phyloP scores from a whole-genome alignment of 2,113 vertebrate genomes.

The Aviceda subcristata region DNA sequence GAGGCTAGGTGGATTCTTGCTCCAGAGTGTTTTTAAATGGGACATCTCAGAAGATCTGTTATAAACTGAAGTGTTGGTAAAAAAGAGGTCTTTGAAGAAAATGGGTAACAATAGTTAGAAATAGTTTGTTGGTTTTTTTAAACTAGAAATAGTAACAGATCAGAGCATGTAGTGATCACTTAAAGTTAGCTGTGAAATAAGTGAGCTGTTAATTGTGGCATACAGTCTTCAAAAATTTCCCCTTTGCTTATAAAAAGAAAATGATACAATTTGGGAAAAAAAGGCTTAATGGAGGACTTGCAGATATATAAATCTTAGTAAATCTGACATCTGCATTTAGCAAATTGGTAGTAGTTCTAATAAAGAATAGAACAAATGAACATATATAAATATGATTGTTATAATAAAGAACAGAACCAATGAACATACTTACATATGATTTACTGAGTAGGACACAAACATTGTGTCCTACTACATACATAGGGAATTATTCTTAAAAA shows the following conservation, averaged over 20 bases:
- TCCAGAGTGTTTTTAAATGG: background rate
- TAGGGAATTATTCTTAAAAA: background rate
- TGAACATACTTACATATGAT: background rate
- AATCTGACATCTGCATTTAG: background rate
- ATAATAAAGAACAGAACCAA: background rate
- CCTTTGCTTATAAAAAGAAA: background rate
- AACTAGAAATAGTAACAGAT: background rate
- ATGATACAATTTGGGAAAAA: background rate
- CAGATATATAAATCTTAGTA: background rate
- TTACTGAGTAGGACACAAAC: background rate
- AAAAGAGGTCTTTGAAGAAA: background rate
- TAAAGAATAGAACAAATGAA: background rate
- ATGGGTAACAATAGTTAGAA: background rate
- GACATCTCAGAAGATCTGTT: background rate
- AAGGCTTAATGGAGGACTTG: background rate
- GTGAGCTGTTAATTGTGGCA: background rate
- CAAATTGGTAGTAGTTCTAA: background rate
- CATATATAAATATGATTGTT: background rate
- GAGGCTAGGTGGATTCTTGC: background rate
- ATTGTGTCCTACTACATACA: background rate
- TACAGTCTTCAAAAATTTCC: background rate
- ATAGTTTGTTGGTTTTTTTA: background rate
- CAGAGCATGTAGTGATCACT: background rate
- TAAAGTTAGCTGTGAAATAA: background rate
- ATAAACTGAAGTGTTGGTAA: background rate